Percentiles rank a stretch among this genome's conserved stretches.
Evolutionary conservation across 2,888 invertebrate species (phyloP).

Genomic region (Leptarthrus brevirostris): DNA sequence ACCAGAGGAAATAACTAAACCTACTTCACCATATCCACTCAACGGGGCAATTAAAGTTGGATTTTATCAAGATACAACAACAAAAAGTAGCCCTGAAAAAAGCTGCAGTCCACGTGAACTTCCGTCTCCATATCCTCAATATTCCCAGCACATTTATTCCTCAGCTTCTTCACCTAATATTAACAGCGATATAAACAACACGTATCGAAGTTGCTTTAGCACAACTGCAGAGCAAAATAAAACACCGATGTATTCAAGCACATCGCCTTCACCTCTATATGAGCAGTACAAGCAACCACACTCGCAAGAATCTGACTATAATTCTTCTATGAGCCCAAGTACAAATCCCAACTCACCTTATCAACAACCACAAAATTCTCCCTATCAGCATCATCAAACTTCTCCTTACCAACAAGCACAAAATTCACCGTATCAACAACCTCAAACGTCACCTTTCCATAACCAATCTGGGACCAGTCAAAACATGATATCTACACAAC

Average conservation of each 20-base stretch:
- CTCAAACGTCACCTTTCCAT: slow-evolving; percentile 57
- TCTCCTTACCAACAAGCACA: slow-evolving; percentile 65
- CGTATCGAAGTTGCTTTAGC: slow-evolving; percentile 65
- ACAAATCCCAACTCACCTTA: slow-evolving; percentile 70
- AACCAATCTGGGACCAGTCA: slow-evolving; percentile 46
- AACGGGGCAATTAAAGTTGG: slow-evolving; percentile 88
- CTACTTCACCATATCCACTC: slow-evolving; percentile 76
- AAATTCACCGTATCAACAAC: slow-evolving; percentile 64
- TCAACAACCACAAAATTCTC: slow-evolving; percentile 68
- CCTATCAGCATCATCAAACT: slow-evolving; percentile 66
- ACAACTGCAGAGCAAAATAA: slow-evolving; percentile 64
- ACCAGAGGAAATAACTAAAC: slow-evolving; percentile 75
- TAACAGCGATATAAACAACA: slow-evolving; percentile 66
- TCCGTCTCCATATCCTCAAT: slow-evolving; percentile 72
- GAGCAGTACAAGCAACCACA: slow-evolving; percentile 72
- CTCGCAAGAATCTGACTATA: slow-evolving; percentile 70
- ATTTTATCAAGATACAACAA: slow-evolving; percentile 89
- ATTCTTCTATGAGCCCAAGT: slow-evolving; percentile 70
- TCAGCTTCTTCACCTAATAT: slow-evolving; percentile 70
- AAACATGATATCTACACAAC: slow-evolving; percentile 46
- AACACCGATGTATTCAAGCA: slow-evolving; percentile 57
- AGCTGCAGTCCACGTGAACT: slow-evolving; percentile 84
- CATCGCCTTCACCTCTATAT: slow-evolving; percentile 65
- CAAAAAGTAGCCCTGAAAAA: slow-evolving; percentile 85
- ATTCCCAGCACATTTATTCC: slow-evolving; percentile 72